Evolutionary conservation across 1,140 invertebrate species (phyloP).

Genomic region (Brachionus sp.): DNA sequence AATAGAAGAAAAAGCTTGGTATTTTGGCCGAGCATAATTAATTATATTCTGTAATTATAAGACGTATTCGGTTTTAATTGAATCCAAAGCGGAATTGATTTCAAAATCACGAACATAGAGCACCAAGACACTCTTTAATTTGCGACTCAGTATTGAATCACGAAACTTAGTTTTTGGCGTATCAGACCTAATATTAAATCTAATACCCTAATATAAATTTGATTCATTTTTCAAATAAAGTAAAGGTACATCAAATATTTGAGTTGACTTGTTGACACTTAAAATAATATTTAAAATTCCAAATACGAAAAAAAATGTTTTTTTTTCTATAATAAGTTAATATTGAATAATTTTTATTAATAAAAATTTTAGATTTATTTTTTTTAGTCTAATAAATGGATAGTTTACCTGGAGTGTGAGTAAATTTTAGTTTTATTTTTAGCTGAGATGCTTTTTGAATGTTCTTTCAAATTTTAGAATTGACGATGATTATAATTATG

Average conservation of each 20-base stretch:
- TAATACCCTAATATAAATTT: not conserved
- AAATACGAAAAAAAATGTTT: not conserved
- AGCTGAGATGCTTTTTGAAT: not conserved
- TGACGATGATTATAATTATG: constrained; percentile 10
- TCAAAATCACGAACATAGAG: not conserved
- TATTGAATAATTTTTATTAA: too few species aligned
- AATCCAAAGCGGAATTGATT: not conserved
- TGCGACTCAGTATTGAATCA: not conserved
- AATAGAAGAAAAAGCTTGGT: too few species aligned
- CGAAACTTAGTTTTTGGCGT: not conserved
- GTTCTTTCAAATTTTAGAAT: not conserved
- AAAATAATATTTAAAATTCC: not conserved
- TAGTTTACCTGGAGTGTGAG: constrained; percentile 32
- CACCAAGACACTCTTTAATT: not conserved
- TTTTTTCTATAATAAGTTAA: too few species aligned
- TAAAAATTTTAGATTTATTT: not conserved
- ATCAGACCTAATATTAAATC: not conserved
- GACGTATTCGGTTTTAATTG: not conserved
- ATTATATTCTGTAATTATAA: not conserved
- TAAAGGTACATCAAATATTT: not conserved
- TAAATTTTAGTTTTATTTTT: not conserved
- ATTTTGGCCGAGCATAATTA: not conserved
- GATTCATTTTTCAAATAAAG: not conserved
- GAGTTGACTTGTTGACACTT: not conserved
- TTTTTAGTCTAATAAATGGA: constrained; percentile 7